Evolutionary conservation across 2,113 vertebrate species (phyloP), one percentile per base, ranked within the genome.

Genomic region (Brachypodius melanocephalos): DNA sequence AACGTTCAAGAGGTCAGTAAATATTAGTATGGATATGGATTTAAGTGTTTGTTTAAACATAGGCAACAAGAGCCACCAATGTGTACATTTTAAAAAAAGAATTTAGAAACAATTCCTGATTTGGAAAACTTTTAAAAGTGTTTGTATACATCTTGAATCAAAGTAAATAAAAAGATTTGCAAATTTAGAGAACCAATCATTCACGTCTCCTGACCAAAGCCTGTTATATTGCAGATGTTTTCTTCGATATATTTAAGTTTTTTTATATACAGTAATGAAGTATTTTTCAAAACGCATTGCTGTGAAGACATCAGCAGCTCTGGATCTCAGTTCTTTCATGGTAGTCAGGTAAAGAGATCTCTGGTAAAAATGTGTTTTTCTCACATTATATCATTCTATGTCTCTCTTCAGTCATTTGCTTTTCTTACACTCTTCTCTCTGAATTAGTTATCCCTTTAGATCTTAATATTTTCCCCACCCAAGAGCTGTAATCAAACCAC

Each of bases 21-120:
- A 42, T 74, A 17, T 42, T 65, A 69, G 4, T 11, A 19, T 18
- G 8, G 3, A 17, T 68, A 28, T 38, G 10, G 81, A 69, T 62
- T 62, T 49, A 49, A 17, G 8, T 43, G 40, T 77, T 88, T 81
- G 22, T 77, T 77, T 51, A 80, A 88, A 65, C 7, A 31, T 49
- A 63, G 22, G 26, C 45, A 71, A 34, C 29, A 77, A 49, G 32
- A 68, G 8, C 6, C 12, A 84, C 4, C n/a, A 24, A 34, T 0
- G 0, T 16, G 4, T 29, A 52, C 3, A 42, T 66, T 80, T 71
- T n/a, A 14, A 42, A 48, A 52, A 45, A 14, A 8, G 1, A 76
- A 42, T 57, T 67, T 42, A 12, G 9, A 79, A 54, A 34, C 4
- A 49, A 71, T 32, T 82, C 9, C 12, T 69, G n/a, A 49, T 69